Evolutionary conservation across 2,797 vertebrate genomes (phyloP).

Genomic region (Cynodonichthys magdalenae): DNA sequence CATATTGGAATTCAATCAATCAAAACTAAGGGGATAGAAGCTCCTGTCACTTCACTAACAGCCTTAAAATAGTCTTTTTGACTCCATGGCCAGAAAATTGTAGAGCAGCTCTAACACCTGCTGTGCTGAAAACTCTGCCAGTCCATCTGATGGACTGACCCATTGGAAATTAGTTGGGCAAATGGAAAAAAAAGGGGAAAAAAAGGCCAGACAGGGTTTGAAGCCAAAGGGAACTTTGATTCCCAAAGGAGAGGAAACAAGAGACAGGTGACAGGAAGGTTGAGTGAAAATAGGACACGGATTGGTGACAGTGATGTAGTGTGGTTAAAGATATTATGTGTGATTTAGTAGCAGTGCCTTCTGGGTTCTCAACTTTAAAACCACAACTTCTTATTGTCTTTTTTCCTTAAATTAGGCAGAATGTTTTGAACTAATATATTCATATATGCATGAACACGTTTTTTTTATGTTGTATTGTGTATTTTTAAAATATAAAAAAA

Average conservation of each 20-base stretch:
- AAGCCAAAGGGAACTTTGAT: slow-evolving; percentile 68
- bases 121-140: slow-evolving; percentile 49
- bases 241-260: slow-evolving; percentile 61
- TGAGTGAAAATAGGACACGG: slow-evolving; percentile 67
- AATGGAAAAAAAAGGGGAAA: slow-evolving; percentile 45
- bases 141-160: slow-evolving; percentile 34
- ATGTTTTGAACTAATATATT: no score
- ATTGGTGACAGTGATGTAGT: slow-evolving; percentile 53
- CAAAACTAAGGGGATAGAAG: neutral
- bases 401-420: neutral
- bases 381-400: slow-evolving; percentile 1
- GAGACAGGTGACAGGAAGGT: slow-evolving; percentile 66
- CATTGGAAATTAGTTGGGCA: slow-evolving; percentile 60
- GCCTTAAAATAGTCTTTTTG: slow-evolving; percentile 38
- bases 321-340: slow-evolving; percentile 62
- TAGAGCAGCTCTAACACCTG: slow-evolving; percentile 52
- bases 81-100: slow-evolving; percentile 35
- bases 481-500: no score
- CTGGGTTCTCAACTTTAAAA: slow-evolving; percentile 15
- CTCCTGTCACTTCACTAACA: slow-evolving; percentile 17
- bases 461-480: no score
- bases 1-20: slow-evolving; percentile 4
- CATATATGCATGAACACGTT: no score
- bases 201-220: slow-evolving; percentile 41
- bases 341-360: slow-evolving; percentile 53